Evolutionary conservation across 2,113 vertebrate genomes (phyloP), one percentile per base, ranked within the genome.

Genomic region (Paracanthobrama guichenoti): DNA sequence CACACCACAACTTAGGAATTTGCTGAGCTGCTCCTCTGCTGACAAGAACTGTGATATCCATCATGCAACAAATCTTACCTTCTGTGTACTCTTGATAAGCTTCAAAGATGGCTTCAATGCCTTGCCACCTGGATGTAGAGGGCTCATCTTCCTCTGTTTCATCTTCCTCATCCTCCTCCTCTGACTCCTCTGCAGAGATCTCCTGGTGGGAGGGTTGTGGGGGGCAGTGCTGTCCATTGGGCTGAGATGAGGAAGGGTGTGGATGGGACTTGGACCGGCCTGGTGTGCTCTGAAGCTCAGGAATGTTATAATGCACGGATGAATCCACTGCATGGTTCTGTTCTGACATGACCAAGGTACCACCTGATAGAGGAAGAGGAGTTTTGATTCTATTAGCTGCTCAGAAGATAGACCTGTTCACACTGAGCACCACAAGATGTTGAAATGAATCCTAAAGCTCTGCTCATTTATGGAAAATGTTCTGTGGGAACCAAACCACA

Each of bases 81-180:
- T 99, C 98, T 88, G 96, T 93, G 57, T 98, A 98, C 88, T 99
- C 97, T 93, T 99, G 98, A 94, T 99, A 99, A 80, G 98, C 97
- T 93, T 98, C 97, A 90, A 98, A 97, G 89, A 98, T 94, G 31
- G 97, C 96, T 94, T 99, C 98, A 28, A 99, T 98, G 87, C 98
- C 98, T 88, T 96, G 96, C 98, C 98, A 99, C 90, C 95, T 96
- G 88, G 93, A 94, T 84, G 91, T 89, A 67, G 95, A 94, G 86
- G 89, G 91, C 6, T 94, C 94, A 0, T 95, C 95, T 0, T 94
- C 93, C 0, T 95, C 95, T 0, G 93, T 92, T 0, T 94, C 95
- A 0, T 94, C 93, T 0, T 94, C 94, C 0, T 95, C 94, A 0
- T 93, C 92, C 0, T 95, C 95, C 0, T 96, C 96, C 14, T 95